Conservation (phyloP, 2,113 vertebrate species). For the Ammodytes marinus region DNA sequence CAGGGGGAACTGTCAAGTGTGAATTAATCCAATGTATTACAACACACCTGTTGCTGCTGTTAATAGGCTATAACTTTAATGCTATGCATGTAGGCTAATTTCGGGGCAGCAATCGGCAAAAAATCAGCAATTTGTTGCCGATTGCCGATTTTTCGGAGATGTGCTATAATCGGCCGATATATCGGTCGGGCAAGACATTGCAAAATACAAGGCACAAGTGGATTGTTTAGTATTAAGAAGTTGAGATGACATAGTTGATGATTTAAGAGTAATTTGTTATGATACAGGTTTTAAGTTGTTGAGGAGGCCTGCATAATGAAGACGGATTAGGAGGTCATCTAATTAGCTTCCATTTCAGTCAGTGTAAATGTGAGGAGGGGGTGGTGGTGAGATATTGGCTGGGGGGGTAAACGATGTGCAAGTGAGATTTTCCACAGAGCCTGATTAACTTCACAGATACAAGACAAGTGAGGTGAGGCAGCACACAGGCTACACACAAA, state of each 20-base stretch:
- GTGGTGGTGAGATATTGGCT: not conserved
- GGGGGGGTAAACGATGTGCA: not conserved
- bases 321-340: constrained; percentile 6
- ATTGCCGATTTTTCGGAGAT: too few species aligned
- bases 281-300: not conserved
- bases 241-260: not conserved
- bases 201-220: not conserved
- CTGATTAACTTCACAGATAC: constrained; percentile 38
- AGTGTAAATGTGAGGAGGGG: not conserved
- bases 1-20: too few species aligned
- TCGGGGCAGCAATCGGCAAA: too few species aligned
- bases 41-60: too few species aligned
- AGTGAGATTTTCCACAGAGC: constrained; percentile 55
- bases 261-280: not conserved
- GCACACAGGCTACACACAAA: constrained; percentile 19
- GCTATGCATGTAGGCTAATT: too few species aligned
- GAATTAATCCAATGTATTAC: too few species aligned
- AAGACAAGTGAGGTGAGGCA: constrained; percentile 18
- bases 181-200: not conserved
- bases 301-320: not conserved
- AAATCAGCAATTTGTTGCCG: too few species aligned
- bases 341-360: constrained; percentile 9
- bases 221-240: not conserved
- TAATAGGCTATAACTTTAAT: too few species aligned
- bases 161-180: too few species aligned